A percentile compares a stretch with the other conserved stretches of the same genome.
These are phyloP conservation scores for Scaptomyza reducta DNA, from an alignment of 2,888 invertebrate species.

Conservation along the genomic window DNA sequence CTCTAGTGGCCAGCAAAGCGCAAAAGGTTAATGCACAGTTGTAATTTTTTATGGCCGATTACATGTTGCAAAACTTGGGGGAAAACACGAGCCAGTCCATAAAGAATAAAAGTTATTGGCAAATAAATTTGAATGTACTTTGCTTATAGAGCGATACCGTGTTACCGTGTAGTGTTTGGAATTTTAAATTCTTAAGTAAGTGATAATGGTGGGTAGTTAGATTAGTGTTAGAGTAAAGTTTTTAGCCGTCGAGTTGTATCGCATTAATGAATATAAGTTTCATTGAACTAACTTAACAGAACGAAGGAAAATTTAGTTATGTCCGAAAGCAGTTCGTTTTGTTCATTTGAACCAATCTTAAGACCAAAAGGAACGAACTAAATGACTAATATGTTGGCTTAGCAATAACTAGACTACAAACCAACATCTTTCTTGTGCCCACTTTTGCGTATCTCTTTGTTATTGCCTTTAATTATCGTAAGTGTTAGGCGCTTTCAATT, in stretches of 20 bases:
- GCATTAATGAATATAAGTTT: background rate
- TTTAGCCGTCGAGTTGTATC: background rate
- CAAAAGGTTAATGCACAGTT: constrained; percentile 78
- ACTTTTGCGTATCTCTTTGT: background rate
- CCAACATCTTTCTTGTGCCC: background rate
- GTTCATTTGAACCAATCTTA: too few species aligned
- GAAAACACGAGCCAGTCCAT: constrained; percentile 52
- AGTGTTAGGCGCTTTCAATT: constrained; percentile 24
- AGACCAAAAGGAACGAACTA: too few species aligned
- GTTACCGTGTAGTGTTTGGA: constrained; percentile 19
- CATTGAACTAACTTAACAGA: background rate
- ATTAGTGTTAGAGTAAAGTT: background rate
- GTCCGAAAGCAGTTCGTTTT: too few species aligned
- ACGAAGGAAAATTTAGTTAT: too few species aligned
- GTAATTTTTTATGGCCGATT: constrained; percentile 79
- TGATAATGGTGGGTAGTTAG: constrained; percentile 18
- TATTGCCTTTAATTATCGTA: constrained; percentile 35
- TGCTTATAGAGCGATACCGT: constrained; percentile 46
- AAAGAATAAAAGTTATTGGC: constrained; percentile 77
- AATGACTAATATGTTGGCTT: too few species aligned
- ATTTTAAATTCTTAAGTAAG: constrained; percentile 25
- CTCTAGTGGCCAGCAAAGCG: constrained; percentile 49
- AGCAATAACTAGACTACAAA: too few species aligned
- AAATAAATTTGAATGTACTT: constrained; percentile 78
- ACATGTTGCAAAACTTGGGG: constrained; percentile 72